phyloP scores from a whole-genome alignment of 2,888 invertebrate genomes.

The Sphaeridia pumilis region DNA sequence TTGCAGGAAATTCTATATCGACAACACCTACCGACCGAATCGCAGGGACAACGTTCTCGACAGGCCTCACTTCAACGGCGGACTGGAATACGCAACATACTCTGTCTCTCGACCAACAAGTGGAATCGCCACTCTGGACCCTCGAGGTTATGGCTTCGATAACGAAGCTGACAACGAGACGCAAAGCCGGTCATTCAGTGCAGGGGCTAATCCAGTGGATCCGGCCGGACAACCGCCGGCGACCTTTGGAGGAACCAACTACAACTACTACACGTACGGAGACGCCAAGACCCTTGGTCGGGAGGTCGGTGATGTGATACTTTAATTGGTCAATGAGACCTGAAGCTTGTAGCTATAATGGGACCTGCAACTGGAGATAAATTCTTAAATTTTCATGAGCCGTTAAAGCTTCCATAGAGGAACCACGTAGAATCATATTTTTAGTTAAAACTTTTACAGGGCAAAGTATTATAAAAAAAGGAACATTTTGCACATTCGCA shows the following conservation, averaged over 20 bases:
- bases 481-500: no score
- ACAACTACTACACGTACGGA: slow-evolving; percentile 1
- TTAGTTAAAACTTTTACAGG: no score
- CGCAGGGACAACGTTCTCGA: neutral
- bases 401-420: neutral
- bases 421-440: no score
- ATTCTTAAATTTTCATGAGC: neutral
- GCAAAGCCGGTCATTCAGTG: neutral
- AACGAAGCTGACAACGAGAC: neutral
- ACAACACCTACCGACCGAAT: neutral
- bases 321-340: neutral
- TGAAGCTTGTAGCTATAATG: no score
- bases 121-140: slow-evolving; percentile 1
- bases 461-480: no score
- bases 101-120: slow-evolving; percentile 6
- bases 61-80: slow-evolving; percentile 4
- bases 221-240: slow-evolving; percentile 9
- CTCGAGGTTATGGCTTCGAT: slow-evolving; percentile 2
- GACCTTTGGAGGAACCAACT: neutral
- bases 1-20: neutral
- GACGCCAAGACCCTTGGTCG: neutral
- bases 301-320: slow-evolving; percentile 1
- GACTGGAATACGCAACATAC: slow-evolving; percentile 7
- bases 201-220: slow-evolving; percentile 1
- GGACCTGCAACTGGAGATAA: neutral